Conservation (phyloP, 1,140 invertebrate species). For the Papilio aristodemus region DNA sequence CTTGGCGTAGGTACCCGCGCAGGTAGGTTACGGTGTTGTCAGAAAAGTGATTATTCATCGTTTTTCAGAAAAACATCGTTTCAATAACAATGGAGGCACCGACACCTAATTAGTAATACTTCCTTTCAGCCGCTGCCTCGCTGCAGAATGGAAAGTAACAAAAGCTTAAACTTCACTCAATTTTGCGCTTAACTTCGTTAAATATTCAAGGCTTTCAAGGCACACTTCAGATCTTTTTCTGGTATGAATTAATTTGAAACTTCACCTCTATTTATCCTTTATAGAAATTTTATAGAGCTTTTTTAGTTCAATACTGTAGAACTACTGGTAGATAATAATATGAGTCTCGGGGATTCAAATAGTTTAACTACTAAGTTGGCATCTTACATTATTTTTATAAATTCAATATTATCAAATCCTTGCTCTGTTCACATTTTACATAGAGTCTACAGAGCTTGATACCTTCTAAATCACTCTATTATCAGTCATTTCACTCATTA, state of each 20-base stretch:
- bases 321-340: neutral
- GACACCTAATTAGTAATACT: constrained; percentile 1
- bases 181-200: constrained; percentile 9
- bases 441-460: too few relatives aligned
- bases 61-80: constrained; percentile 10
- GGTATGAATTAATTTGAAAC: constrained; percentile 1
- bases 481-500: too few relatives aligned
- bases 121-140: neutral
- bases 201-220: constrained; percentile 7
- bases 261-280: neutral
- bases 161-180: constrained; percentile 7
- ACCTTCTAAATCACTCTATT: too few relatives aligned
- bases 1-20: neutral
- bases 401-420: too few relatives aligned
- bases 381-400: too few relatives aligned
- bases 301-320: neutral
- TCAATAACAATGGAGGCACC: neutral
- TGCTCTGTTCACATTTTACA: too few relatives aligned
- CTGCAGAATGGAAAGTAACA: constrained; percentile 6
- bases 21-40: neutral
- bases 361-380: too few relatives aligned
- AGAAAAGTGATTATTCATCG: neutral
- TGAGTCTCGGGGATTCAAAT: too few relatives aligned
- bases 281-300: neutral
- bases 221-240: neutral